phyloP scores from a whole-genome alignment of 2,113 vertebrate genomes.

The Stomatorhinus ivindoensis region DNA sequence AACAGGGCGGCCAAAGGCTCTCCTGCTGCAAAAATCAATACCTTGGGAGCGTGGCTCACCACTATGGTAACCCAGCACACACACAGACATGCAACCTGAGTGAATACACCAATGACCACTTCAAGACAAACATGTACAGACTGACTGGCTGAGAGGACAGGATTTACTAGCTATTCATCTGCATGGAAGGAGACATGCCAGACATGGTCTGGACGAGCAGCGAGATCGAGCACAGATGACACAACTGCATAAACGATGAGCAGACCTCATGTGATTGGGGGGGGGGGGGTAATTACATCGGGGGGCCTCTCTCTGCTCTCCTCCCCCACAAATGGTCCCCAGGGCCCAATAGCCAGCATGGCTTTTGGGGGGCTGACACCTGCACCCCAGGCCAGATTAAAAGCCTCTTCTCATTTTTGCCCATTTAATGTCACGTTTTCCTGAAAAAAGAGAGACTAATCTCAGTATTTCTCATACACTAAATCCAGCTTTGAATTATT shows the following conservation, averaged over 20 bases:
- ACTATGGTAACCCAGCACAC: background rate
- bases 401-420: constrained; percentile 60
- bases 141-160: background rate
- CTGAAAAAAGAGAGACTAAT: constrained; percentile 48
- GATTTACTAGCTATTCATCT: background rate
- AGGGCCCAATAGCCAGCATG: constrained; percentile 50
- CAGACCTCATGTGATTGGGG: constrained; percentile 35
- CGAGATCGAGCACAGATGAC: background rate
- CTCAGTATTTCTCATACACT: constrained; percentile 35
- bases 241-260: constrained; percentile 8
- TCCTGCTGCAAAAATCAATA: background rate
- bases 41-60: background rate
- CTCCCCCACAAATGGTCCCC: constrained; percentile 44
- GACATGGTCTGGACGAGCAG: background rate
- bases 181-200: background rate
- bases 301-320: constrained; percentile 14
- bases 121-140: too few relatives aligned
- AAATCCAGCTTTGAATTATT: constrained; percentile 58
- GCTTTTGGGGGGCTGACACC: constrained; percentile 46
- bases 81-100: background rate
- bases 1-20: background rate
- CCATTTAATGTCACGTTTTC: constrained; percentile 61
- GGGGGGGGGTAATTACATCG: constrained; percentile 51
- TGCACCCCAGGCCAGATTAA: constrained; percentile 63
- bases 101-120: background rate